These are phyloP conservation scores for Hestina assimilis DNA, from an alignment of 1,140 invertebrate genomes.

Conservation along the genomic window DNA sequence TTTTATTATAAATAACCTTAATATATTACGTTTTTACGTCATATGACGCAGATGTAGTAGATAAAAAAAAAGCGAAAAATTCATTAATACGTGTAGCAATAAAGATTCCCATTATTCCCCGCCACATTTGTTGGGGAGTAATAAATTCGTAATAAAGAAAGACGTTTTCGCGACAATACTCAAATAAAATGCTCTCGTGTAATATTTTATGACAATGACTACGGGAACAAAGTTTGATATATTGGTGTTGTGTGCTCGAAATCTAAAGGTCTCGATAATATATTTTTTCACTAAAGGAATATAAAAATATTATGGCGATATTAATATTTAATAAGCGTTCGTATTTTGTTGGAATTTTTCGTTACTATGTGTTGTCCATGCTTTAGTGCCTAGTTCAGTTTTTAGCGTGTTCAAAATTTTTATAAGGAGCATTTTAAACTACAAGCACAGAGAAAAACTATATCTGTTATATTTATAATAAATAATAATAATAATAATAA, in stretches of 20 bases:
- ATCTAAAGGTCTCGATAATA: not conserved
- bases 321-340: no score
- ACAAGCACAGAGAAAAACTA: no score
- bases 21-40: constrained; percentile 27
- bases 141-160: constrained; percentile 62
- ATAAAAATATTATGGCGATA: no score
- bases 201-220: constrained; percentile 33
- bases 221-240: constrained; percentile 1
- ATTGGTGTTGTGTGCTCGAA: not conserved
- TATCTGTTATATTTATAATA: no score
- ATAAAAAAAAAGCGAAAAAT: constrained; percentile 40
- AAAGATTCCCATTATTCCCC: constrained; percentile 52
- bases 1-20: constrained; percentile 28
- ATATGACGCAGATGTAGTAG: constrained; percentile 30
- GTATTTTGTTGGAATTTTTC: no score
- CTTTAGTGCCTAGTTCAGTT: no score
- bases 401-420: no score
- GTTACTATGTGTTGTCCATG: no score
- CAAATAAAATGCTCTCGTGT: constrained; percentile 28
- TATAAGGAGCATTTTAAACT: no score
- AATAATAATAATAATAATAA: no score
- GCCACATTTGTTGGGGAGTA: constrained; percentile 39
- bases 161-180: constrained; percentile 33
- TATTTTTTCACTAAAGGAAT: no score
- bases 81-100: constrained; percentile 56